Conservation (phyloP, 2,113 vertebrate genomes). For the Perccottus glenii region DNA sequence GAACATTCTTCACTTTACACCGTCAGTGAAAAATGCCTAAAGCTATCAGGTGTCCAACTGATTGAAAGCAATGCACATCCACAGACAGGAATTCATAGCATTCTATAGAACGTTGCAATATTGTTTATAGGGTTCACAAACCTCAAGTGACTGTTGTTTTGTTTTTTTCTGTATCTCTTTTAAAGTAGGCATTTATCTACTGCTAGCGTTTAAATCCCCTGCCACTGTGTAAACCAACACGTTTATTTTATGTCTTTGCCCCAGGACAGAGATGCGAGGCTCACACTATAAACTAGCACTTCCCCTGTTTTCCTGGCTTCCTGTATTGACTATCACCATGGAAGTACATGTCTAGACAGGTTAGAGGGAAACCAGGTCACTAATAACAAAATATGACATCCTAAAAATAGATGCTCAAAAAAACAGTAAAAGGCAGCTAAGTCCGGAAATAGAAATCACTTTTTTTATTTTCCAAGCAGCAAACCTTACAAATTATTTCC, state of each 20-base stretch:
- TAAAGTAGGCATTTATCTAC: not conserved
- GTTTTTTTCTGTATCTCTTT: slow-evolving; percentile 1
- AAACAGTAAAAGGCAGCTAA: slow-evolving; percentile 13
- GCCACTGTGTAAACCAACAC: not conserved
- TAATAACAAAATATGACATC: slow-evolving; percentile 40
- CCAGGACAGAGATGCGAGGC: slow-evolving; percentile 13
- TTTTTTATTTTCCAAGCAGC: slow-evolving; percentile 51
- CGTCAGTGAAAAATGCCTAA: slow-evolving; percentile 23
- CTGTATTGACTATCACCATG: slow-evolving; percentile 45
- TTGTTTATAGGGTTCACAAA: slow-evolving; percentile 35
- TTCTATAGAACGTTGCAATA: slow-evolving; percentile 32
- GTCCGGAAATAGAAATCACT: too few species aligned
- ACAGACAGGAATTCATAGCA: slow-evolving; percentile 49
- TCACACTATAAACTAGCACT: slow-evolving; percentile 47
- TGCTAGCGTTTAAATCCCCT: not conserved
- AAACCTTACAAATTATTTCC: slow-evolving; percentile 51
- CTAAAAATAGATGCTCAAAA: not conserved
- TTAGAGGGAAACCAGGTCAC: slow-evolving; percentile 39
- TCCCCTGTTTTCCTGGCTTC: slow-evolving; percentile 35
- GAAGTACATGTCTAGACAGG: slow-evolving; percentile 57
- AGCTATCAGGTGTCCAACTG: slow-evolving; percentile 57
- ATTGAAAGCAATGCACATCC: slow-evolving; percentile 43
- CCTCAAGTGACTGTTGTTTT: slow-evolving; percentile 1
- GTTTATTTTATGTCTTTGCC: slow-evolving; percentile 21
- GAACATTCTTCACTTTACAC: slow-evolving; percentile 43